Base-by-base conservation (phyloP, 2,888 invertebrate species). In the Thera obeliscata region DNA sequence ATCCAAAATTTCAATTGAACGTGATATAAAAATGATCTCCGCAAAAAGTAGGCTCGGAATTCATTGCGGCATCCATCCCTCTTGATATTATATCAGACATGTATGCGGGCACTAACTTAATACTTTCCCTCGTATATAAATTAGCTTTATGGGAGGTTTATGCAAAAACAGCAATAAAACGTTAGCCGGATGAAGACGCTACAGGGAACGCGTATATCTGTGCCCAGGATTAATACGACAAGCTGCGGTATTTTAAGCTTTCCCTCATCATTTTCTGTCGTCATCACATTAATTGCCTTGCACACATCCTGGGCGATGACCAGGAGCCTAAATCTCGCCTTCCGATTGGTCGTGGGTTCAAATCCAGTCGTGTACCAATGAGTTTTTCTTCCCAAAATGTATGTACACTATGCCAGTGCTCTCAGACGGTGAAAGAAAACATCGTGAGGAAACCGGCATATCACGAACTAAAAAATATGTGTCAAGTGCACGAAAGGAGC, bases 91-190 rank as follows among this genome's bases (percentile, higher is more conserved):
- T 71, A 65, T 65, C 69, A 67, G 61, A 54, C 65, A 60, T 63
- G 65, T 63, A 66, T 65, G 54, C 41, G 61, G 61, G 55, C 62
- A 65, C 62, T 65, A 59, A 66, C 59, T 66, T 63, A 52, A 69
- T 69, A 69, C 67, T 64, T 63, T 70, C 75, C 68, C 71, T 59
- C 67, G 69, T 70, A 71, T 75, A 88, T 89, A 88, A 88, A 88
- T 88, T 87, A 84, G 82, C 81, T 87, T 89, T 87, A 89, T 87
- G 85, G 72, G 81, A 77, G 82, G 77, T 85, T 87, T 87, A 88
- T 88, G 88, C 87, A 87, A 88, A 87, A 87, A 86, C 82, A 86
- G 85, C 82, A 84, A 88, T 88, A 88, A 88, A 87, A 80, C 81
- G 82, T 81, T 83, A 76, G 78, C 77, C 75, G 71, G 77, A 86